These are phyloP conservation scores for Acropternis orthonyx DNA, from an alignment of 2,797 vertebrate species.

Conservation along the genomic window DNA sequence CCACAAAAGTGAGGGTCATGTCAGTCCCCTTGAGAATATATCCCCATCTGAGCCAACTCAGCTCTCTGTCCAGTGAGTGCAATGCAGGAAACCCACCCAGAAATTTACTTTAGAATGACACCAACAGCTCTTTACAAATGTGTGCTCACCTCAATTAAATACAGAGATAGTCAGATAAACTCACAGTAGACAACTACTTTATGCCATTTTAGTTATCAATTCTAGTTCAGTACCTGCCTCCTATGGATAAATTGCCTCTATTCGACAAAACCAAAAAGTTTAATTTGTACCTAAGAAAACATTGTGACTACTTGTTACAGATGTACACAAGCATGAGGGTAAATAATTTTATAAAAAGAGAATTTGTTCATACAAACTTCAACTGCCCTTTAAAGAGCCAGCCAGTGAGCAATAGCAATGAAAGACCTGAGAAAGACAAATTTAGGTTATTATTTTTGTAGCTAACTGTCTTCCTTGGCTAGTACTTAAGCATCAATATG, in stretches of 20 bases:
- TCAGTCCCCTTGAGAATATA: background rate
- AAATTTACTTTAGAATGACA: background rate
- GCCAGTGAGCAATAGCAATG: accelerated
- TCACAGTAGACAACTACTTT: background rate
- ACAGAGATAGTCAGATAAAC: accelerated
- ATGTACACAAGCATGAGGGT: background rate
- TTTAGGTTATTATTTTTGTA: background rate
- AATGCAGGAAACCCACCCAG: background rate
- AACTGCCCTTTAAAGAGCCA: background rate
- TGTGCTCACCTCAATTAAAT: background rate
- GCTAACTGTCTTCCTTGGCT: background rate
- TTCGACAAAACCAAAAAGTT: background rate
- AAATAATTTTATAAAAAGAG: background rate
- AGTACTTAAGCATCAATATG: background rate
- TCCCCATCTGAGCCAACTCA: background rate
- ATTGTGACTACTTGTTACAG: background rate
- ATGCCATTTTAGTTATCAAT: background rate
- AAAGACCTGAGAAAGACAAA: background rate
- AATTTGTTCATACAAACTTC: background rate
- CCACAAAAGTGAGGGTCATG: background rate
- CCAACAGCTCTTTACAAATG: background rate
- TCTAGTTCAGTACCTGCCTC: background rate
- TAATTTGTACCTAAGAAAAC: background rate
- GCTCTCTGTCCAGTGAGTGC: background rate
- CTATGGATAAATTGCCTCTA: background rate